These are phyloP conservation scores for Microctonus hyperodae DNA, from an alignment of 2,888 invertebrate genomes.

Conservation along the genomic window DNA sequence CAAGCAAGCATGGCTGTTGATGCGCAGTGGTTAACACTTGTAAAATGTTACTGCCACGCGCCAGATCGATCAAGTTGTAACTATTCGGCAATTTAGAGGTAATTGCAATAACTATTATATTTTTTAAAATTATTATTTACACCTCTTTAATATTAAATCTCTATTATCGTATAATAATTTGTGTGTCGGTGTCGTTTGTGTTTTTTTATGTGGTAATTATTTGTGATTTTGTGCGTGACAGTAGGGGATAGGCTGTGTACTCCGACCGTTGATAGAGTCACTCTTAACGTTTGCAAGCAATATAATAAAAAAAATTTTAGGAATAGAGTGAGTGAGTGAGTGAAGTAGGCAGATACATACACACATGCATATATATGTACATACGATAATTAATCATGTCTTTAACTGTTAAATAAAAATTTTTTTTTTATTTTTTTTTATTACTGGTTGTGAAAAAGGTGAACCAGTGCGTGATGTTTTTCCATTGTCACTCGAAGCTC, in stretches of 20 bases:
- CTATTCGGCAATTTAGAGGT: constrained; percentile 11
- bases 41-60: constrained; percentile 62
- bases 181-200: not conserved
- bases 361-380: too few relatives aligned
- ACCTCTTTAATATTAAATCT: not conserved
- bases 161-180: not conserved
- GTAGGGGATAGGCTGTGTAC: constrained; percentile 6
- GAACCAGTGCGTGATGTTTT: constrained; percentile 38
- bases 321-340: not conserved
- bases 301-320: not conserved
- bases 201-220: not conserved
- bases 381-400: too few relatives aligned
- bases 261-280: constrained; percentile 30
- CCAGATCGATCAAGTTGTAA: constrained; percentile 61
- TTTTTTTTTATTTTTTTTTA: constrained; percentile 35
- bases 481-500: constrained; percentile 42
- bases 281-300: not conserved
- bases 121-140: constrained; percentile 10
- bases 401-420: too few relatives aligned
- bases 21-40: constrained; percentile 63
- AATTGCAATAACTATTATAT: constrained; percentile 17
- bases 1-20: constrained; percentile 63
- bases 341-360: constrained; percentile 12
- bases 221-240: not conserved
- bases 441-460: constrained; percentile 28